phyloP scores from a whole-genome alignment of 1,140 invertebrate species.

The Lepidotrigona ventralis region DNA sequence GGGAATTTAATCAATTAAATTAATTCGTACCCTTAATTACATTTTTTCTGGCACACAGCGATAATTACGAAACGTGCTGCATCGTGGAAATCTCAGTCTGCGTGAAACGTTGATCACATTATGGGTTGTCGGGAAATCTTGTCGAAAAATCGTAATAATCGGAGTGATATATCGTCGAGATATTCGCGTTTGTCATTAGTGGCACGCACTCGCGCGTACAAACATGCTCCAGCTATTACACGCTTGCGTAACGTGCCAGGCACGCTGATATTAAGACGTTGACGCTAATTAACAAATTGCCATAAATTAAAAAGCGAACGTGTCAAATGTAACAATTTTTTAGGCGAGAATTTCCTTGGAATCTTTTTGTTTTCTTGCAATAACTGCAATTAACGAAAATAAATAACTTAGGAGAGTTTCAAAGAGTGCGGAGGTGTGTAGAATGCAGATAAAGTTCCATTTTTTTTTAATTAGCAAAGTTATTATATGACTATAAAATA shows the following conservation, averaged over 20 bases:
- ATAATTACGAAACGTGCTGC: constrained; percentile 6
- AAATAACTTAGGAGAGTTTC: too few relatives aligned
- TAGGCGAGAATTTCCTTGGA: too few relatives aligned
- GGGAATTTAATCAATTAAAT: constrained; percentile 21
- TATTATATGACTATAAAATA: too few relatives aligned
- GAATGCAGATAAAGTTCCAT: too few relatives aligned
- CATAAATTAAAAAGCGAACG: too few relatives aligned
- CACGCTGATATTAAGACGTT: constrained; percentile 42
- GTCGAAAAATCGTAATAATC: constrained; percentile 1
- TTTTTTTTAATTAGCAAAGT: too few relatives aligned
- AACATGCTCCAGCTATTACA: constrained; percentile 30
- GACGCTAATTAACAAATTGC: constrained; percentile 63
- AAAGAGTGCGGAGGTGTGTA: too few relatives aligned
- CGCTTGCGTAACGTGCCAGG: constrained; percentile 22
- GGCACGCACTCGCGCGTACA: constrained; percentile 10
- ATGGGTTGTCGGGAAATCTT: neutral
- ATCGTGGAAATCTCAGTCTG: neutral
- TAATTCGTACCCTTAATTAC: constrained; percentile 33
- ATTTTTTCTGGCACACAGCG: neutral
- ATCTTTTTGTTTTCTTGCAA: too few relatives aligned
- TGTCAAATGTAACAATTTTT: too few relatives aligned
- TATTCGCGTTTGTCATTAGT: constrained; percentile 32
- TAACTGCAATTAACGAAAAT: too few relatives aligned
- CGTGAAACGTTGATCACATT: neutral
- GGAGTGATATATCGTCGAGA: too few relatives aligned